Evolutionary conservation across 2,888 invertebrate species (phyloP).

Genomic region (Bruchidius siliquastri): DNA sequence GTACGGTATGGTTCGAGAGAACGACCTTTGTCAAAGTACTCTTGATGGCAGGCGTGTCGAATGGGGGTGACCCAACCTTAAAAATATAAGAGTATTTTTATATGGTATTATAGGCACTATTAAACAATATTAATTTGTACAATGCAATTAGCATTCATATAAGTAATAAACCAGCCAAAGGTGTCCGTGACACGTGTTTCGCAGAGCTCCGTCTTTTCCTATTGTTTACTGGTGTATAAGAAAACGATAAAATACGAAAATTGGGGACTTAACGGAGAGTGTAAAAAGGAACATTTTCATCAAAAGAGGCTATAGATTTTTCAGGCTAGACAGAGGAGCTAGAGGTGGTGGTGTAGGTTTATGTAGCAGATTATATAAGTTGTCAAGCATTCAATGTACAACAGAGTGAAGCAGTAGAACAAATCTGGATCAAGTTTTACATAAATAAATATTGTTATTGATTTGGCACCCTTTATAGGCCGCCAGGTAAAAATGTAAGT

Average conservation of each 20-base stretch:
- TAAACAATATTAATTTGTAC: too few species aligned
- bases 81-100: not conserved
- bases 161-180: too few species aligned
- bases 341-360: not conserved
- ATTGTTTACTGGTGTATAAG: too few species aligned
- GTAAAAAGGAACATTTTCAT: too few species aligned
- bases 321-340: not conserved
- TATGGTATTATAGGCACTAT: too few species aligned
- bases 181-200: too few species aligned
- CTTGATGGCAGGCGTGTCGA: slow-evolving; percentile 76
- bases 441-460: not conserved
- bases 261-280: too few species aligned
- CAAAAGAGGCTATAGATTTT: not conserved
- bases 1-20: slow-evolving; percentile 70
- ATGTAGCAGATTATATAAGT: not conserved
- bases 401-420: not conserved
- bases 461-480: not conserved
- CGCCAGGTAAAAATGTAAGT: not conserved
- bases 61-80: slow-evolving; percentile 74
- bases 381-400: not conserved
- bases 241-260: too few species aligned
- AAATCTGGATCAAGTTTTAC: not conserved
- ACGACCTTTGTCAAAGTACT: slow-evolving; percentile 88
- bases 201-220: too few species aligned
- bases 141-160: not conserved